Base-by-base conservation (phyloP, 2,888 invertebrate species). In the Yponomeuta malinellus region DNA sequence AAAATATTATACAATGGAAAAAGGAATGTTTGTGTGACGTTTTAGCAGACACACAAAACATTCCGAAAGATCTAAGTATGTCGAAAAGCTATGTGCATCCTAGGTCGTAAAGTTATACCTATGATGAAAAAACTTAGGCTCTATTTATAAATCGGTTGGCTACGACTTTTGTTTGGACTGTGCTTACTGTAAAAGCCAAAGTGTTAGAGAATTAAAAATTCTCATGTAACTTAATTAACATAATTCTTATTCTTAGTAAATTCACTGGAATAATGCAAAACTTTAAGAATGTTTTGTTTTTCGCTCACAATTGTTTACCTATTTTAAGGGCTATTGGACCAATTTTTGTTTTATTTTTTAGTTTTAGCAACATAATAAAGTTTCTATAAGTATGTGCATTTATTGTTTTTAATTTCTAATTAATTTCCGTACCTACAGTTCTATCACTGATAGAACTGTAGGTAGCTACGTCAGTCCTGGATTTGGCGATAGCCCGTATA, bases 261-360 rank as follows among this genome's bases (percentile, higher is more conserved):
- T 59, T 12, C 15, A 52, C 52, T 52, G 52, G 4, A 52, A 12
- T 52, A 52, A 52, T 52, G 10, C 52, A 52, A 52, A 52, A 52
- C 2, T 52, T 52, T 12, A 59, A 59, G 52, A 59, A 59, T 59
- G 52, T 59, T 59, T 59, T 59, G 52, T 66, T 66, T 66, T 31
- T 37, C 29, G 66, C 31, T 66, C 31, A 0, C 66, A 66, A 12
- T 66, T n/a, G 4, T 23, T 0, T 8, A 37, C 15, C 15, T 59
- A 59, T 59, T 52, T 2, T 12, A 37, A 43, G 67, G 67, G 52
- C 52, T 15, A 37, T n/a, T 67, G 75, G 77, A 79, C 78, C 77
- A 77, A 78, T 76, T 77, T 76, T 76, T 15, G 37, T 79, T 78
- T 78, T 75, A 78, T 81, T 81, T 72, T 59, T 72, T 63, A 77